A percentile compares a stretch with the other conserved stretches of the same genome.
phyloP scores from a whole-genome alignment of 2,113 vertebrate genomes.

The Mustela nigripes region DNA sequence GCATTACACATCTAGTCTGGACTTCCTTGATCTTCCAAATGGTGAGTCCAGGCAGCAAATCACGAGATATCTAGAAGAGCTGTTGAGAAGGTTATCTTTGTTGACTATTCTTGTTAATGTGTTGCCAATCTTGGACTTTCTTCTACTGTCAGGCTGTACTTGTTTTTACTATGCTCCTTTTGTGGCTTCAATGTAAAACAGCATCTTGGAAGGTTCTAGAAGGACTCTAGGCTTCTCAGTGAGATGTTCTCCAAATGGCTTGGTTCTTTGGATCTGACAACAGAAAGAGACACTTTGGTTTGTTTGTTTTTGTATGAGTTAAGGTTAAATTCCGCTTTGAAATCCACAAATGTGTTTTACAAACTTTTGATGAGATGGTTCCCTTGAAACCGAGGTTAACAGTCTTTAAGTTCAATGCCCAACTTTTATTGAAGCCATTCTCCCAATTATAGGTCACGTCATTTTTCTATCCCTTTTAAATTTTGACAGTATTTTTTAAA shows the following conservation, averaged over 20 bases:
- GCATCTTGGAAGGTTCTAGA: constrained; percentile 51
- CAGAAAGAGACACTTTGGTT: background rate
- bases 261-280: constrained; percentile 19
- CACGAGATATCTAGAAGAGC: background rate
- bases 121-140: background rate
- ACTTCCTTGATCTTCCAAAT: background rate
- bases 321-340: constrained; percentile 55
- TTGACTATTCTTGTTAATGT: too few relatives aligned
- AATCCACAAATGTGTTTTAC: background rate
- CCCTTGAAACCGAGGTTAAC: background rate
- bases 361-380: background rate
- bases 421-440: background rate
- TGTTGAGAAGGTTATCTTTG: background rate
- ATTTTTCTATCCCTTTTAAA: background rate
- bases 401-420: background rate
- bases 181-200: background rate
- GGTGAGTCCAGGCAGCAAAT: background rate
- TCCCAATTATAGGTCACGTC: background rate
- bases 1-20: background rate
- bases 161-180: background rate
- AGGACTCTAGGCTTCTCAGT: constrained; percentile 22
- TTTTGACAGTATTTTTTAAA: background rate
- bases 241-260: background rate
- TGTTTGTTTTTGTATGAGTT: background rate
- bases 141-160: background rate